Base-by-base conservation (phyloP, 2,113 vertebrate genomes). In the Manacus vitellinus region DNA sequence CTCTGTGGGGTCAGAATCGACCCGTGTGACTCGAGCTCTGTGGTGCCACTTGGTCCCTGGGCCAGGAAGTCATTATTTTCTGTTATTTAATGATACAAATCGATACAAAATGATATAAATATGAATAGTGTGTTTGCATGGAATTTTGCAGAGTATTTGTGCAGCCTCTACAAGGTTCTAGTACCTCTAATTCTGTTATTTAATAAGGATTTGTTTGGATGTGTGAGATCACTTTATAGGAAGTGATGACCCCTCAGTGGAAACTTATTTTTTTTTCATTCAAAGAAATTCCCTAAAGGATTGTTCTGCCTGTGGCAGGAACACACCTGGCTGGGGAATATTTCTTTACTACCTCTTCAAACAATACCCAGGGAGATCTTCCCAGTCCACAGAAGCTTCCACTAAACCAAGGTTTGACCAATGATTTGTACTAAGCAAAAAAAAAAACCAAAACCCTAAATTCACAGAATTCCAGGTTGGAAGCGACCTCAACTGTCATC, bases 121-220 rank as follows among this genome's bases (percentile, higher is more conserved):
- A n/a, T 3, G 31, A 31, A 1, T 4, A 15, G 17, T 4, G 25
- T 12, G 2, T 33, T 71, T 14, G 3, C 7, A 0, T 30, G 56
- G 56, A 33, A 23, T 20, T 41, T 24, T 47, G 7, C 33, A 52
- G 43, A 11, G 0, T 23, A 2, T 16, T 23, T 35, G 2, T 24
- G 46, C 17, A 2, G 14, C 9, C 23, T 51, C 30, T 8, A 0
- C 5, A 2, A 35, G 27, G 2, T 33, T 31, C 10, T 15, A 1
- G 7, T 13, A 8, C 12, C 14, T 67, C 31, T 27, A 1, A 25
- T 59, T 68, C 24, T 62, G 11, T 51, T 71, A 9, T 9, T 89
- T 31, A 3, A 21, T 3, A 30, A n/a, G 9, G 30, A 4, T 62
- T 59, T 54, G 1, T 72, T 59, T 82, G 43, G 47, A 6, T 63